Base-by-base conservation (phyloP, 2,888 invertebrate species). In the Asteroscopus sphinx region DNA sequence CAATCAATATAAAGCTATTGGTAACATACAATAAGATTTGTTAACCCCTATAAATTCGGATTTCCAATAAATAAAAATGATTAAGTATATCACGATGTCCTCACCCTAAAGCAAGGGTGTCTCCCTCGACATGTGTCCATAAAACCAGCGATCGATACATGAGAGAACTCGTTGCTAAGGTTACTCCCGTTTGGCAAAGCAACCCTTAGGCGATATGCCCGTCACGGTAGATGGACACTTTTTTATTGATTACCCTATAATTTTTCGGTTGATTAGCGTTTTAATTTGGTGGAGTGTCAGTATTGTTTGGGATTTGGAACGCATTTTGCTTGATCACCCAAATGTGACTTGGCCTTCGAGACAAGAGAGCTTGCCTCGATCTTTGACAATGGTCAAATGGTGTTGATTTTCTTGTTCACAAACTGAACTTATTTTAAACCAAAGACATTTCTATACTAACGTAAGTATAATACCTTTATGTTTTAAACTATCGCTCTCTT, bases 141-240 rank as follows among this genome's bases (percentile, higher is more conserved):
- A 76, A 74, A 71, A 59, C 45, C 3, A 11, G 63, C 70, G 73
- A 81, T 82, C 82, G 68, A 82, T 82, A 77, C 59, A n/a, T 47
- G 49, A 69, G 63, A 70, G 74, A 45, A 33, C 68, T 39, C 68
- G 80, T 82, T 71, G 76, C 74, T 68, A 81, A 37, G 78, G 79
- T 48, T 74, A 82, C 79, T 54, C 65, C 65, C 52, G 35, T 57
- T 64, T 61, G 39, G 52, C 44, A 51, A 57, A 45, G 39, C 51
- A 57, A 61, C 68, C 69, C 62, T 42, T 21, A 15, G 47, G 37
- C 39, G 9, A 40, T 52, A 44, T 54, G 46, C 46, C 17, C 32
- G 73, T 68, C 65, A 61, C 60, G 65, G 58, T 63, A 2, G 15
- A 53, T 56, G 45, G 40, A 39, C 35, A 57, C 35, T 53, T 62